Percentiles rank a stretch among this genome's conserved stretches.
These are phyloP conservation scores for Sphenopsis melanotis DNA, from an alignment of 2,797 vertebrate genomes.

Conservation along the genomic window DNA sequence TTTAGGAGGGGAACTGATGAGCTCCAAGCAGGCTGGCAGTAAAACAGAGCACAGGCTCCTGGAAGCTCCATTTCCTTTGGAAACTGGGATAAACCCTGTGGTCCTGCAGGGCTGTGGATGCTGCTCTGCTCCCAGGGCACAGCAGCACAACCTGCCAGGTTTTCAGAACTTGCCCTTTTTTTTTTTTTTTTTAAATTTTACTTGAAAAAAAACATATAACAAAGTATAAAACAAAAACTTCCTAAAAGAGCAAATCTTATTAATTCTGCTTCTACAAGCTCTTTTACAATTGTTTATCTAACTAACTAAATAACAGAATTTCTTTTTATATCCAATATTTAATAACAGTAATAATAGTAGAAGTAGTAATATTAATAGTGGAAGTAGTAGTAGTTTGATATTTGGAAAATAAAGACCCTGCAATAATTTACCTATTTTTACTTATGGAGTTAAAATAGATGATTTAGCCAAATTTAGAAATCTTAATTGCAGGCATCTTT, in stretches of 20 bases:
- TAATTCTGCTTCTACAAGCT: neutral
- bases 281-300: neutral
- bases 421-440: neutral
- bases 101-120: neutral
- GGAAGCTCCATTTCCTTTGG: neutral
- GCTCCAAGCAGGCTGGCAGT: neutral
- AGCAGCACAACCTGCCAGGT: neutral
- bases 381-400: neutral
- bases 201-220: neutral
- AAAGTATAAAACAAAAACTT: neutral
- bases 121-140: neutral
- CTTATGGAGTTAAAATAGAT: neutral
- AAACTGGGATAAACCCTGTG: neutral
- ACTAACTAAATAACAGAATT: neutral
- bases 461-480: neutral
- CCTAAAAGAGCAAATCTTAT: neutral
- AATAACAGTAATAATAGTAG: no score
- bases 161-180: neutral
- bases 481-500: neutral
- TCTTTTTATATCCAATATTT: neutral
- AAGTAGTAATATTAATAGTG: neutral
- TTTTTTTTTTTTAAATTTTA: neutral
- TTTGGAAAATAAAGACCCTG: neutral
- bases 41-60: neutral
- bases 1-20: neutral